Evolutionary conservation across 2,888 invertebrate genomes (phyloP).

Genomic region (Dastarcus helophoroides): DNA sequence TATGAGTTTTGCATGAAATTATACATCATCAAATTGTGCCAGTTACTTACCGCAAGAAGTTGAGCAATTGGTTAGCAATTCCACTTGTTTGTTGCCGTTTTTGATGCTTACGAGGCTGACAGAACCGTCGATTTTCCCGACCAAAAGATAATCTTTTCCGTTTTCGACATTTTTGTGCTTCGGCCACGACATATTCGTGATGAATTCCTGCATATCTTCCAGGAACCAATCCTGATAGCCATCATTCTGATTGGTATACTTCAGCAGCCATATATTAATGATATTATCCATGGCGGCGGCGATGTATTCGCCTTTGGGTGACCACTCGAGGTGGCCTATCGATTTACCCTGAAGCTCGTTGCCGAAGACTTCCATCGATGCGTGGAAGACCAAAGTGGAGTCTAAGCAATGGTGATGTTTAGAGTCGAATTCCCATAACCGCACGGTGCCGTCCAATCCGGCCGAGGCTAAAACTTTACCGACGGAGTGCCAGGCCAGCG

Average conservation of each 20-base stretch:
- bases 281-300: conserved; percentile 47
- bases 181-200: conserved; percentile 43
- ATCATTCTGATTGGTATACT: conserved; percentile 24
- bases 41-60: conserved; percentile 29
- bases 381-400: conserved; percentile 44
- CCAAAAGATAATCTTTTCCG: conserved; percentile 35
- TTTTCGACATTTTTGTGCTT: conserved; percentile 21
- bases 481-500: conserved; percentile 37
- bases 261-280: conserved; percentile 46
- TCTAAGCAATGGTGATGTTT: conserved; percentile 34
- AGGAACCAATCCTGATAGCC: conserved; percentile 32
- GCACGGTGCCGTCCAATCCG: conserved; percentile 50
- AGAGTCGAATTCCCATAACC: conserved; percentile 42
- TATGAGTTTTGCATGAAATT: no score
- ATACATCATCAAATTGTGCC: conserved; percentile 2
- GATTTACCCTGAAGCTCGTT: conserved; percentile 41
- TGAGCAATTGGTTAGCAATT: conserved; percentile 31
- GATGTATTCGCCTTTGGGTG: conserved; percentile 41
- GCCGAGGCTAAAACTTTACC: conserved; percentile 43
- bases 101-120: conserved; percentile 32
- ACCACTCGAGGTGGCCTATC: conserved; percentile 42
- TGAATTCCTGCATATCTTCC: conserved; percentile 38
- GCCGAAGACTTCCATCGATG: conserved; percentile 39
- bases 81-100: conserved; percentile 25
- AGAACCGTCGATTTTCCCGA: conserved; percentile 44